Evolutionary conservation across 1,140 invertebrate genomes (phyloP).

Genomic region (Coenobita brevimanus): DNA sequence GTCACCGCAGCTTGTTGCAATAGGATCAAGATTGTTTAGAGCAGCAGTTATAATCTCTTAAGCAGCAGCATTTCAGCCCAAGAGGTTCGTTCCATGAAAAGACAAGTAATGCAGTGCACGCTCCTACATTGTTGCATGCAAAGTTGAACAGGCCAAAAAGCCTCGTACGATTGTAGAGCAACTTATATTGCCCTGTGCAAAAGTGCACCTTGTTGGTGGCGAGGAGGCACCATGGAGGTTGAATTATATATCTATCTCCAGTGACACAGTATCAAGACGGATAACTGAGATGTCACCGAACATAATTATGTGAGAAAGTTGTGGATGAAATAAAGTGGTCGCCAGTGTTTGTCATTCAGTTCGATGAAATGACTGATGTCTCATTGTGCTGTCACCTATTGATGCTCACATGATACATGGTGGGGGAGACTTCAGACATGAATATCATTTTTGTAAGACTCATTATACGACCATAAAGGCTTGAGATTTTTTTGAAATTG

Average conservation of each 20-base stretch:
- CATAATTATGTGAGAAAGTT: slow-evolving; percentile 22
- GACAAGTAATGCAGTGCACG: too few species aligned
- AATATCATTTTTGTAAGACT: not conserved
- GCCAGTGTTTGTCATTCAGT: too few species aligned
- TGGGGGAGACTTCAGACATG: slow-evolving; percentile 14
- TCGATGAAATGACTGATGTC: slow-evolving; percentile 1
- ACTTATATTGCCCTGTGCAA: too few species aligned
- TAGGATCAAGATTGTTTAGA: slow-evolving; percentile 16
- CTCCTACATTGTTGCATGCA: too few species aligned
- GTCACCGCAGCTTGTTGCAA: slow-evolving; percentile 8
- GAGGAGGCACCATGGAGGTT: slow-evolving; percentile 8
- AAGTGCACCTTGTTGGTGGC: slow-evolving; percentile 5
- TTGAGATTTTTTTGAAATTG: slow-evolving; percentile 7
- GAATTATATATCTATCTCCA: not conserved
- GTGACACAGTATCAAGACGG: not conserved
- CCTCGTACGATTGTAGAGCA: too few species aligned
- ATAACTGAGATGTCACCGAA: not conserved
- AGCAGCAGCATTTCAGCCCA: not conserved
- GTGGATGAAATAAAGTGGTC: not conserved
- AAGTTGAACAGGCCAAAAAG: too few species aligned
- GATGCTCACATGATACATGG: not conserved
- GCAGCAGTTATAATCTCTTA: slow-evolving; percentile 13
- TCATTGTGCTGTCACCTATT: too few species aligned
- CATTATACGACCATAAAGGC: not conserved
- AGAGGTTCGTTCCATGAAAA: too few species aligned